A percentile compares a stretch with the other conserved stretches of the same genome.
Conservation (phyloP, 2,888 invertebrate species). For the Drosophila seclusa region DNA sequence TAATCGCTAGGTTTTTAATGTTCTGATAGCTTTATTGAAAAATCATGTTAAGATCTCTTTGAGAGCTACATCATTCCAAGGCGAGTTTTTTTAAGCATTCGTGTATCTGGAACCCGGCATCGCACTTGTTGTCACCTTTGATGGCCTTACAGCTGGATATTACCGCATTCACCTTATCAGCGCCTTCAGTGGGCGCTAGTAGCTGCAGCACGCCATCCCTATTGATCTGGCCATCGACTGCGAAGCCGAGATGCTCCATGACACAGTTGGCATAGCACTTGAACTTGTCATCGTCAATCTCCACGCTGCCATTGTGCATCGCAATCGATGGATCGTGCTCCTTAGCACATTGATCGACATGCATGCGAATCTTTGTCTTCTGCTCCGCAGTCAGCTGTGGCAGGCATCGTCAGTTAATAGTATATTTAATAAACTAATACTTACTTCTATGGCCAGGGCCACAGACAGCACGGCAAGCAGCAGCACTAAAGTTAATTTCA, state of each 20-base stretch:
- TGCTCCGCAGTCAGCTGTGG: slow-evolving; percentile 63
- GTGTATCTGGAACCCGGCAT: slow-evolving; percentile 57
- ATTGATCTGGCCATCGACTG: slow-evolving; percentile 67
- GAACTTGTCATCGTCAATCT: slow-evolving; percentile 47
- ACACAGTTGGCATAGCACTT: slow-evolving; percentile 81
- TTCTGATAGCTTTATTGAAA: slow-evolving; percentile 20
- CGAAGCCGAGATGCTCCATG: slow-evolving; percentile 70
- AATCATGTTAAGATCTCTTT: neutral
- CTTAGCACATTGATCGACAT: slow-evolving; percentile 56
- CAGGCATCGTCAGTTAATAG: too few species aligned
- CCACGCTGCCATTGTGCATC: slow-evolving; percentile 61
- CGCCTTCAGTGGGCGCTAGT: slow-evolving; percentile 49
- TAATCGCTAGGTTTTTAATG: neutral
- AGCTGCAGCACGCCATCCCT: slow-evolving; percentile 40
- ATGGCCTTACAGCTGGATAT: slow-evolving; percentile 49
- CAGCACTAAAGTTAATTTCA: slow-evolving; percentile 63
- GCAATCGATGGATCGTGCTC: slow-evolving; percentile 60
- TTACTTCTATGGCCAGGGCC: slow-evolving; percentile 52
- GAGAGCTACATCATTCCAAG: fast-evolving
- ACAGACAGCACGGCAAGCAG: slow-evolving; percentile 40
- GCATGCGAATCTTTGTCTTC: slow-evolving; percentile 47
- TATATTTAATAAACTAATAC: slow-evolving; percentile 10
- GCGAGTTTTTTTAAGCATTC: slow-evolving; percentile 55
- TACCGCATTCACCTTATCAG: slow-evolving; percentile 35
- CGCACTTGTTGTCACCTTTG: slow-evolving; percentile 63